A percentile compares a stretch with the other conserved stretches of the same genome.
Conservation (phyloP, 2,888 invertebrate species). For the Apodemia zela region DNA sequence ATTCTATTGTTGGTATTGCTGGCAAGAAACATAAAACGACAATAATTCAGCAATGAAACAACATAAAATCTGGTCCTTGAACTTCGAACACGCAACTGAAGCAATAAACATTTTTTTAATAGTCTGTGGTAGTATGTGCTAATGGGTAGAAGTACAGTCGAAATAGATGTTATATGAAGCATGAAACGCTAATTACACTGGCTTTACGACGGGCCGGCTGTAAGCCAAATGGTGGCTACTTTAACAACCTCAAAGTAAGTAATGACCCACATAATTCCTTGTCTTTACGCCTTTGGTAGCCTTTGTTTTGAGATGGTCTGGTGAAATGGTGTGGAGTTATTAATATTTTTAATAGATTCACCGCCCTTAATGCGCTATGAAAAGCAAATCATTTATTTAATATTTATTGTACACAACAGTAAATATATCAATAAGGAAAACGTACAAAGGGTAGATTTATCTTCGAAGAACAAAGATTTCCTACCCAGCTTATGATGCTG, state of each 20-base stretch:
- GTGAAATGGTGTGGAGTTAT: neutral
- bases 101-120: conserved; percentile 8
- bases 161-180: conserved; percentile 10
- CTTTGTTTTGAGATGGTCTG: neutral
- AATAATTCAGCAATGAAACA: conserved; percentile 2
- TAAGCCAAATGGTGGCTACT: conserved; percentile 12
- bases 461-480: too few species aligned
- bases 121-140: conserved; percentile 5
- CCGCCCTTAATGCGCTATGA: neutral
- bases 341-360: neutral
- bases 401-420: too few species aligned
- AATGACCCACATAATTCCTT: conserved; percentile 8
- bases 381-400: neutral
- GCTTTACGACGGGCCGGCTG: conserved; percentile 5
- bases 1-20: conserved; percentile 7
- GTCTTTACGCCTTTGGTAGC: conserved; percentile 8
- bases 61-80: conserved; percentile 11
- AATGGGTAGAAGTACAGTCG: conserved; percentile 5
- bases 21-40: conserved; percentile 8
- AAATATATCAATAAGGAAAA: too few species aligned
- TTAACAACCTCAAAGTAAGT: conserved; percentile 10
- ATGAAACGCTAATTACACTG: conserved; percentile 11
- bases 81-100: neutral
- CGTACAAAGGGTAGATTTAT: too few species aligned
- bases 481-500: too few species aligned